Evolutionary conservation across 2,888 invertebrate species (phyloP).

Genomic region (Drosophila prostipennis): DNA sequence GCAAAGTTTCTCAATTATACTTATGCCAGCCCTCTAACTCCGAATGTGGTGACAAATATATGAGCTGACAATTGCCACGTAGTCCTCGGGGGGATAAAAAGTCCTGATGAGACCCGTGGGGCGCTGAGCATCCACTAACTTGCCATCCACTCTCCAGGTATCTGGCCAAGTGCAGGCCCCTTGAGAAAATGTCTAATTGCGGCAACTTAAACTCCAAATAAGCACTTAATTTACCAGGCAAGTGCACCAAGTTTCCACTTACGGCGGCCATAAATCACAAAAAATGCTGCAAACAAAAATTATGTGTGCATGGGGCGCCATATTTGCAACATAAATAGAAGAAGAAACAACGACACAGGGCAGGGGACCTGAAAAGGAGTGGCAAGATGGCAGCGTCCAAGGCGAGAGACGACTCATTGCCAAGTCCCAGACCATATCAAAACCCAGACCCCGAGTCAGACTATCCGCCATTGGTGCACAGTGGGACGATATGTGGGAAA

Average conservation of each 20-base stretch:
- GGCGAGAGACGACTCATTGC: constrained; percentile 64
- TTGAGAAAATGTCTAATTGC: constrained; percentile 68
- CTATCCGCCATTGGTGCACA: constrained; percentile 23
- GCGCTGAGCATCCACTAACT: constrained; percentile 28
- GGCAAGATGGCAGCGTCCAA: constrained; percentile 56
- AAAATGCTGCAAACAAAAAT: constrained; percentile 10
- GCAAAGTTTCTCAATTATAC: constrained; percentile 42
- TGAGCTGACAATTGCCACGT: constrained; percentile 24
- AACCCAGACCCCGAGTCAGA: constrained; percentile 24
- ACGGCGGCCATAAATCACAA: constrained; percentile 51
- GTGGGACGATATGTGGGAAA: neutral
- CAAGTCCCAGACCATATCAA: constrained; percentile 45
- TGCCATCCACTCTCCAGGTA: constrained; percentile 43
- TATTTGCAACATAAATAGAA: constrained; percentile 39
- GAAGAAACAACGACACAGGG: constrained; percentile 21
- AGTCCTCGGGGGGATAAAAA: constrained; percentile 3
- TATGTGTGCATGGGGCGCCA: constrained; percentile 40
- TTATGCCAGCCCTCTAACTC: constrained; percentile 5
- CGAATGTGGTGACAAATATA: constrained; percentile 19
- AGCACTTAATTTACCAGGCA: constrained; percentile 76
- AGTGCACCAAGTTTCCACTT: constrained; percentile 64
- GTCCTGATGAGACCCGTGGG: constrained; percentile 25
- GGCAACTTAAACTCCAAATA: constrained; percentile 75
- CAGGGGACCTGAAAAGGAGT: constrained; percentile 1
- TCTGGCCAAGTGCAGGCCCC: constrained; percentile 51